These are phyloP conservation scores for Drosophila paracracens DNA, from an alignment of 2,888 invertebrate species.

Conservation along the genomic window DNA sequence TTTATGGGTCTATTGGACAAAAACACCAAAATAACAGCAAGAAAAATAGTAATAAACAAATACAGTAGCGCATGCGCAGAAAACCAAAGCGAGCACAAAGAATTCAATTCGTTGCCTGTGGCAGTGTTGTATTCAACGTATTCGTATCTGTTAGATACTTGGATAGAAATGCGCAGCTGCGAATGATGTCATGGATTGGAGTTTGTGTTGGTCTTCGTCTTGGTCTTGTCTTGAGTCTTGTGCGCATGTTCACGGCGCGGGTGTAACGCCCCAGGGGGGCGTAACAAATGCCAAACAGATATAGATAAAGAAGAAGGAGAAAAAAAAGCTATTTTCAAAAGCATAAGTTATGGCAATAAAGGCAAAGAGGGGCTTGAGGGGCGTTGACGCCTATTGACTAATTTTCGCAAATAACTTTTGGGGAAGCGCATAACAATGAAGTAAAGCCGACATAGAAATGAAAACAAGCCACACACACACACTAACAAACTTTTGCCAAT, in stretches of 20 bases:
- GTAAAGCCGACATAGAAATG: conserved; percentile 55
- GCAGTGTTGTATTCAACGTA: neutral
- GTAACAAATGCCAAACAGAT: conserved; percentile 72
- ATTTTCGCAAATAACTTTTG: conserved; percentile 80
- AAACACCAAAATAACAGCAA: conserved; percentile 1
- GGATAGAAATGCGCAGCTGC: conserved; percentile 58
- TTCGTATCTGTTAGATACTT: conserved; percentile 55
- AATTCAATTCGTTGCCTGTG: conserved; percentile 38
- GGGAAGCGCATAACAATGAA: conserved; percentile 58
- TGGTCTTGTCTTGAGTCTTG: conserved; percentile 17
- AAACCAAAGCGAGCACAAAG: conserved; percentile 30
- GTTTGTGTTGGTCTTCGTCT: conserved; percentile 23
- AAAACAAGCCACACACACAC: conserved; percentile 39
- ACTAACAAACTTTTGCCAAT: conserved; percentile 10
- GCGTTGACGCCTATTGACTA: conserved; percentile 65
- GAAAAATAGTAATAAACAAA: conserved; percentile 36
- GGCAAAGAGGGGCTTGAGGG: neutral
- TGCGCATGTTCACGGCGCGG: conserved; percentile 43
- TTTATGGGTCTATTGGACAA: neutral
- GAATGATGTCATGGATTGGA: conserved; percentile 56
- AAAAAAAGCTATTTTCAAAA: conserved; percentile 34
- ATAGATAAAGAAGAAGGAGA: conserved; percentile 10
- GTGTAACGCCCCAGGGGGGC: conserved; percentile 67
- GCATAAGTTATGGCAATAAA: conserved; percentile 61
- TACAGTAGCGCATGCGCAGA: conserved; percentile 76